Conservation (phyloP, 1,140 invertebrate species). For the Chrysomallon squamiferum region DNA sequence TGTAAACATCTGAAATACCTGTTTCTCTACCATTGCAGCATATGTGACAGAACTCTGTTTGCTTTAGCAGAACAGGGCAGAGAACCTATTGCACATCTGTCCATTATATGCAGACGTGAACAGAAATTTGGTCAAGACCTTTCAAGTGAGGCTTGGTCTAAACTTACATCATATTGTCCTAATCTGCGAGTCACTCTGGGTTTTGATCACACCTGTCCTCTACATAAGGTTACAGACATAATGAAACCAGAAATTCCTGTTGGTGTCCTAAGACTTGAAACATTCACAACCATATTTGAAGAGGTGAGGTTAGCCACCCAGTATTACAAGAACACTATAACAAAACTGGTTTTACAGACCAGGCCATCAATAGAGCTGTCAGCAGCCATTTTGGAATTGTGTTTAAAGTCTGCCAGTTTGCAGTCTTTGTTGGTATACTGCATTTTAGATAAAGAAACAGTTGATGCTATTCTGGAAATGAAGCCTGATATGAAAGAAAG, state of each 20-base stretch:
- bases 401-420: slow-evolving; percentile 27
- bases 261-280: slow-evolving; percentile 42
- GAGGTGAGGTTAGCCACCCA: slow-evolving; percentile 40
- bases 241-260: slow-evolving; percentile 54
- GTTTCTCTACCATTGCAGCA: slow-evolving; percentile 38
- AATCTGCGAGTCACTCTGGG: slow-evolving; percentile 40
- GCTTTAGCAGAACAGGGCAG: slow-evolving; percentile 31
- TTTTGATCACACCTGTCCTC: slow-evolving; percentile 54
- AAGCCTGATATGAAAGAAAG: slow-evolving; percentile 36
- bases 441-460: slow-evolving; percentile 35
- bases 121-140: slow-evolving; percentile 45
- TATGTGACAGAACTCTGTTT: slow-evolving; percentile 44
- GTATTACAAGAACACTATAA: slow-evolving; percentile 43
- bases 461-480: slow-evolving; percentile 39
- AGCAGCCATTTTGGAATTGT: slow-evolving; percentile 36
- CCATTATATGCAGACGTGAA: slow-evolving; percentile 42
- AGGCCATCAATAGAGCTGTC: slow-evolving; percentile 33
- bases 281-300: slow-evolving; percentile 46
- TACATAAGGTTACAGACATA: slow-evolving; percentile 35
- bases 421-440: slow-evolving; percentile 46
- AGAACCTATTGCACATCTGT: slow-evolving; percentile 31
- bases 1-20: slow-evolving; percentile 44
- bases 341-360: slow-evolving; percentile 44
- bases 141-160: slow-evolving; percentile 36
- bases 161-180: slow-evolving; percentile 27